Conservation (phyloP, 2,797 vertebrate genomes). For the Prunella strophiata region DNA sequence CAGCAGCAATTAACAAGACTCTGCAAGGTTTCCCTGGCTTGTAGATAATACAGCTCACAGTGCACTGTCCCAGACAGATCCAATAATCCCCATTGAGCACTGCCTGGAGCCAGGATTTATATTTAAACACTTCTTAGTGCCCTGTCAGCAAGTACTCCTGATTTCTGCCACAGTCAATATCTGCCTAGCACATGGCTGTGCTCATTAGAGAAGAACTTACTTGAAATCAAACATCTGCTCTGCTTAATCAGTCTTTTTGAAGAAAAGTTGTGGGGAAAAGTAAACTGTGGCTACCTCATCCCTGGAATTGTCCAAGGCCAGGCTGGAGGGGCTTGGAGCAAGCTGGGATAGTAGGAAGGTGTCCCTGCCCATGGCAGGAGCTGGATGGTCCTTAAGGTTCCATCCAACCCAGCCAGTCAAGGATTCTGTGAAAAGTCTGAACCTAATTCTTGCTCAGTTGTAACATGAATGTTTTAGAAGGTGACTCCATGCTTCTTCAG, state of each 20-base stretch:
- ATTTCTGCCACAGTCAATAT: not conserved
- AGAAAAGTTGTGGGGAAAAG: not conserved
- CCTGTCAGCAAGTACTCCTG: not conserved
- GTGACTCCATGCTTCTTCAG: not conserved
- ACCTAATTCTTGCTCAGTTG: not conserved
- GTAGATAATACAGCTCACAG: not conserved
- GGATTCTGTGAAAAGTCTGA: not conserved
- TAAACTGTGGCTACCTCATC: not conserved
- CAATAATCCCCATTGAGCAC: not conserved
- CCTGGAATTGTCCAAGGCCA: not conserved
- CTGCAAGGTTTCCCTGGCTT: not conserved
- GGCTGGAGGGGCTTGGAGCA: not conserved
- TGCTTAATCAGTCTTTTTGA: not conserved
- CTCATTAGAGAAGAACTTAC: not conserved
- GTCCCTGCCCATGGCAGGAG: not conserved
- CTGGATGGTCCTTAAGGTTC: not conserved
- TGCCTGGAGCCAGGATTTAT: constrained; percentile 14
- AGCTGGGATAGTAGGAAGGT: fast-evolving
- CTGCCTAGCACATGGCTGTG: not conserved
- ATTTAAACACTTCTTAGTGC: not conserved
- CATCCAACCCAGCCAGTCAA: not conserved
- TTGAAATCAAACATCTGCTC: not conserved
- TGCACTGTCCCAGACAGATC: not conserved
- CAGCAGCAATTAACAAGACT: not conserved
- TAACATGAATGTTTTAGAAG: not conserved